phyloP scores from a whole-genome alignment of 2,888 invertebrate species.

The Pocota personata region DNA sequence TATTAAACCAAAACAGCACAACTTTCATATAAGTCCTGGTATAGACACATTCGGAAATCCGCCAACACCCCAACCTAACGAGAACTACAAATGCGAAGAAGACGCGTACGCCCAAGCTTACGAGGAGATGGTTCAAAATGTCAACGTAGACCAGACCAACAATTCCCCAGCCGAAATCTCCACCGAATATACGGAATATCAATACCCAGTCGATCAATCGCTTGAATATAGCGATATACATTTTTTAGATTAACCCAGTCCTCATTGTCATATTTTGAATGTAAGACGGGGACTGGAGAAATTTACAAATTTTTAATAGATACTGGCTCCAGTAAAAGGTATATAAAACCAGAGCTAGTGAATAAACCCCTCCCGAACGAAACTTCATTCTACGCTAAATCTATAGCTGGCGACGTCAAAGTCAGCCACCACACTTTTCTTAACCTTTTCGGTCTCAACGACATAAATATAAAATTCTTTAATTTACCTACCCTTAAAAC shows the following conservation, averaged over 20 bases:
- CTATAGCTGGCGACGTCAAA: constrained; percentile 1
- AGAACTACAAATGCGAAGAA: constrained; percentile 3
- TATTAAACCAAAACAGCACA: not conserved
- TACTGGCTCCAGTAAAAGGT: constrained; percentile 19
- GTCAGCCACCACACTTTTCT: constrained; percentile 14
- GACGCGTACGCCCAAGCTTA: constrained; percentile 1
- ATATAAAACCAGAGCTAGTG: constrained; percentile 1
- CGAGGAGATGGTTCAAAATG: not conserved
- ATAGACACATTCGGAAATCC: not conserved
- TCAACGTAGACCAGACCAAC: not conserved
- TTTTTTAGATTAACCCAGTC: constrained; percentile 19
- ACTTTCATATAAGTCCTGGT: not conserved
- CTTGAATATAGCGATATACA: constrained; percentile 14
- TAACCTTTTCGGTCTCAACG: constrained; percentile 15
- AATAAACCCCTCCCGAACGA: not conserved
- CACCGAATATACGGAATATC: not conserved
- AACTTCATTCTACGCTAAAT: constrained; percentile 18
- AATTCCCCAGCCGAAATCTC: not conserved
- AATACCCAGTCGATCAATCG: constrained; percentile 3
- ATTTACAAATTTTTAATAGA: constrained; percentile 10
- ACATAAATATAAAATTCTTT: constrained; percentile 15
- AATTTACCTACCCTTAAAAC: constrained; percentile 5
- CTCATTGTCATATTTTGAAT: constrained; percentile 14
- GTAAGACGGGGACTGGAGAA: not conserved
- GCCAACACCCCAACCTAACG: not conserved